Base-by-base conservation (phyloP, 2,797 vertebrate genomes). In the Selene dorsalis region DNA sequence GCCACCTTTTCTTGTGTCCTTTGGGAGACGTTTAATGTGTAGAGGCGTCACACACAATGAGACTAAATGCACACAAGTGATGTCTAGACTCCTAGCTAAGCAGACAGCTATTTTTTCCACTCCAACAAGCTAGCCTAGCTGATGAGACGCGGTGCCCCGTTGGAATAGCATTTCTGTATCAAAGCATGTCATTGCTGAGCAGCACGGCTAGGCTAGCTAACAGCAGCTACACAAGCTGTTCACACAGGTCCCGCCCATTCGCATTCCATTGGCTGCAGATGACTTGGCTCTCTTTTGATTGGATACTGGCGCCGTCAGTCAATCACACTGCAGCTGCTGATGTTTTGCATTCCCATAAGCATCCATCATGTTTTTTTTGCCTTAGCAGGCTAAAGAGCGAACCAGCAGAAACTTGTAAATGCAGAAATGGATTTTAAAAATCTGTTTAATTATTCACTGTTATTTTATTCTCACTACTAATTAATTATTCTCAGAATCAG, bases 131-230 rank as follows among this genome's bases (percentile, higher is more conserved):
- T 91, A 91, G 85, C 87, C 88, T 91, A 85, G 88, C 88, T 60
- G 87, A 79, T 57, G 69, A 88, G 85, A 86, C 70, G 78, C 83
- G 39, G 80, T 86, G 85, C 92, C 84, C 87, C 77, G 92, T 79
- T 92, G 91, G 85, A 91, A 87, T 82, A 88, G 91, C 92, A 93
- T 93, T 88, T 88, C 90, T 89, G 43, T 83, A 89, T 90, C 84
- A 83, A 73, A 88, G 91, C 86, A 77, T 93, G 89, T 92, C 90
- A 91, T 84, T 80, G 91, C 90, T 82, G 86, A 63, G 79, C 67
- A 72, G 81, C 59, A 11, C 52, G 2, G 90, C 89, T 88, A 88
- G 61, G 91, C 88, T 91, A 88, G 72, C 69, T 87, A 90, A 81
- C 83, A 77, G 79, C 72, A 45, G 81, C 83, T 69, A 77, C 84